A percentile compares a stretch with the other conserved stretches of the same genome.
These are phyloP conservation scores for Hyles lineata DNA, from an alignment of 2,888 invertebrate genomes.

Conservation along the genomic window DNA sequence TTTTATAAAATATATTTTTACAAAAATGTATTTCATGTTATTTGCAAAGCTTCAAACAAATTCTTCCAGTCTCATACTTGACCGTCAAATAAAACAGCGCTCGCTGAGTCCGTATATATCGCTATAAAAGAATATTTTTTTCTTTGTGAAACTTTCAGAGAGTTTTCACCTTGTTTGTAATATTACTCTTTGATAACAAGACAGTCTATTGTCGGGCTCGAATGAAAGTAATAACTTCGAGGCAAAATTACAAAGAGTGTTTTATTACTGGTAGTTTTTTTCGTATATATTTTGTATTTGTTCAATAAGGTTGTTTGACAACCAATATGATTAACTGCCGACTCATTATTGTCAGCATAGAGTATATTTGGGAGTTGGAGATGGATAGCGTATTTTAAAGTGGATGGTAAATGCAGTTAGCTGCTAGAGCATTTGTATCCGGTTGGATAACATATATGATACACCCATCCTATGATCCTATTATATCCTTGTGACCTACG, in stretches of 20 bases:
- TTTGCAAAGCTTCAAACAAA: not conserved
- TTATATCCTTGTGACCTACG: no score
- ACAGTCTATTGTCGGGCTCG: conserved; percentile 24
- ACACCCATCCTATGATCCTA: no score
- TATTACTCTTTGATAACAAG: conserved; percentile 41
- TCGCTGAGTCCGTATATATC: not conserved
- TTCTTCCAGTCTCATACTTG: not conserved
- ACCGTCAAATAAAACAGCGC: conserved; percentile 21
- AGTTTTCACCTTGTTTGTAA: conserved; percentile 44
- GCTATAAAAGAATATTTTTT: conserved; percentile 32
- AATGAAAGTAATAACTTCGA: conserved; percentile 26
- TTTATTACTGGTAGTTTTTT: conserved; percentile 30
- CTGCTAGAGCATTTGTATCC: no score
- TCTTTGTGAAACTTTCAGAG: conserved; percentile 36
- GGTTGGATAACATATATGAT: no score
- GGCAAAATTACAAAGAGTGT: conserved; percentile 34
- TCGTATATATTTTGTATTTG: not conserved
- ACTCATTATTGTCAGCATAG: no score
- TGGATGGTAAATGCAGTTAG: no score
- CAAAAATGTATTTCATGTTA: no score
- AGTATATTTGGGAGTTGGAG: no score
- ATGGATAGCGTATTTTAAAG: no score
- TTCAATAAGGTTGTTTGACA: not conserved
- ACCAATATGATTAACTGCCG: no score
- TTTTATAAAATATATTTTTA: no score